Evolutionary conservation across 2,888 invertebrate species (phyloP), one percentile per base, ranked within the genome.

Genomic region (Malthinus flaveolus): DNA sequence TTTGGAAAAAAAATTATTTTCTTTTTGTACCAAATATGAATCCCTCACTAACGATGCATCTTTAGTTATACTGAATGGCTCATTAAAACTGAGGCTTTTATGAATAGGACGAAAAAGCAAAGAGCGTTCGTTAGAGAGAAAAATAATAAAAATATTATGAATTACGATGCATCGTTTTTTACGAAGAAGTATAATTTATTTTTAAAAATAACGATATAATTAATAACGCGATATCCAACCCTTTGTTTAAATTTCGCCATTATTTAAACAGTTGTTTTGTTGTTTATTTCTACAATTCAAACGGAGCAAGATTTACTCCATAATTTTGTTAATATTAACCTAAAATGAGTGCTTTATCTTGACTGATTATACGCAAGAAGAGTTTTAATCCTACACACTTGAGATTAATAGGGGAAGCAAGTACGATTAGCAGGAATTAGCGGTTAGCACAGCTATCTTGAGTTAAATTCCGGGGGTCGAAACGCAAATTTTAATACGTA

Each of bases 401-500:
- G 57, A 62, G 64, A 59, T 66, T 64, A 62, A 66, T 65, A 63
- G 63, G 49, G 63, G 59, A 23, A 58, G 52, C 51, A 39, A 59
- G 58, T 57, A 55, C 64, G 64, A 65, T 65, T 65, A 66, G 55
- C 61, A 62, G 56, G 58, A 58, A 58, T 58, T 58, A 58, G 58
- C 33, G 58, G 58, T 58, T 56, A 45, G 35, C 44, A 51, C 44
- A 46, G 31, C 52, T 42, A 44, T 44, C 49, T 34, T 36, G 32
- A 49, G 13, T 34, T 48, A 53, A 58, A 53, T 56, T 56, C 39
- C 39, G 23, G 23, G 23, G 23, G 23, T 23, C 45, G 33, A 32
- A 35, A 9, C 15, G 10, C 6, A 42, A 42, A 42, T 42, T 42
- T 42, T 39, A n/a, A n/a, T n/a, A 11, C 15, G 15, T 12, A n/a